Base-by-base conservation (phyloP, 2,113 vertebrate species). In the Channa argus region DNA sequence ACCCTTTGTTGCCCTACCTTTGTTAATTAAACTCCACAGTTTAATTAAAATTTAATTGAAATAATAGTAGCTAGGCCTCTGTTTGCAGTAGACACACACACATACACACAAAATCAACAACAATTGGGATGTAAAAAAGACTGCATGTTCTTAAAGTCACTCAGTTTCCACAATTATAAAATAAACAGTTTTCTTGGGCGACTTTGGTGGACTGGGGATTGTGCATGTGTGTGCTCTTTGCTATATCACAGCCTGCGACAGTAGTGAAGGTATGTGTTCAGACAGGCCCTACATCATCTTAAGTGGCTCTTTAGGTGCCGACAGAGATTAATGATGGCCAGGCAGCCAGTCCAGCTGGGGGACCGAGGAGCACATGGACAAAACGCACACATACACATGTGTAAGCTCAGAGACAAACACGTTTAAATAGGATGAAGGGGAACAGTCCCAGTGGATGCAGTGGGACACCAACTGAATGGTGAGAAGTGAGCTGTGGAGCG, bases 251-350 rank as follows among this genome's bases (percentile, higher is more conserved):
- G 70, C 59, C 86, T 89, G 86, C 84, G 80, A 90, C 88, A 88
- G 80, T 86, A 91, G 88, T 93, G 92, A 91, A 94, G 93, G 92
- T 93, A 92, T 92, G 92, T 86, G 88, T 75, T 65, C 79, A 87
- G 90, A 93, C 93, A 92, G 92, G 90, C 89, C 80, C 91, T 94
- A 92, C 89, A 94, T 95, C 94, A 94, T 93, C 92, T 93, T 93
- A 94, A 95, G 92, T 93, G 93, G 92, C 93, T 94, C 91, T 95
- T 94, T 94, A 94, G 91, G 91, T 90, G 89, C 61, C 84, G 94
- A 93, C 94, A 93, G 89, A 93, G 93, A 95, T 94, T 94, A 93
- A 95, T 94, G 93, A 89, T 70, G 73, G 87, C 83, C 77, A 71
- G 58, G 78, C 86, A 80, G 85, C 81, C 69, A 79, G 92, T 93